These are phyloP conservation scores for Cerastis rubricosa DNA, from an alignment of 2,888 invertebrate species.

Conservation along the genomic window DNA sequence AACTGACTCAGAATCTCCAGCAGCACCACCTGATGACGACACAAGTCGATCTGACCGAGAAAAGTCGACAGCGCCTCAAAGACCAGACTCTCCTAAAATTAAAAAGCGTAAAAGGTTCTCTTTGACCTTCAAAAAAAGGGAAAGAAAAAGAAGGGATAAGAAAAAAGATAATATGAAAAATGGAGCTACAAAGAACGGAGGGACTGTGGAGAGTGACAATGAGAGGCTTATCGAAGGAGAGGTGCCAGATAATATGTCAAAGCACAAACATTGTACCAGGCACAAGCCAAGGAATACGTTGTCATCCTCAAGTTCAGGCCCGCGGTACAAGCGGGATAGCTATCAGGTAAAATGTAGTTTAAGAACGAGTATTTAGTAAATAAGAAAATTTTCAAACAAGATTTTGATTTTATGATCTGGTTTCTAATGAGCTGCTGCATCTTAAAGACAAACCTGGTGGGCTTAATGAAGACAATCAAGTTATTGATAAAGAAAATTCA, in stretches of 20 bases:
- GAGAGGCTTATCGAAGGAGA: slow-evolving; percentile 87
- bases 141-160: slow-evolving; percentile 86
- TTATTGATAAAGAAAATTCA: slow-evolving; percentile 38
- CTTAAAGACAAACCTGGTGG: slow-evolving; percentile 56
- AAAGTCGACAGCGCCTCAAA: slow-evolving; percentile 82
- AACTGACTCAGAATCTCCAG: slow-evolving; percentile 86
- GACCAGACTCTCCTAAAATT: slow-evolving; percentile 86
- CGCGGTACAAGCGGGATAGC: slow-evolving; percentile 90
- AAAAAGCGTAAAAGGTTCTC: slow-evolving; percentile 88
- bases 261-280: slow-evolving; percentile 83
- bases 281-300: slow-evolving; percentile 84
- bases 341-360: slow-evolving; percentile 83
- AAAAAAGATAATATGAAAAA: slow-evolving; percentile 84
- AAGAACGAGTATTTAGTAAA: slow-evolving; percentile 41
- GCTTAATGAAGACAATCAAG: slow-evolving; percentile 38
- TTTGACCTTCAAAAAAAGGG: slow-evolving; percentile 87
- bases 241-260: slow-evolving; percentile 75
- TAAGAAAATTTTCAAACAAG: not conserved
- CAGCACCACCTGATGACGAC: slow-evolving; percentile 85
- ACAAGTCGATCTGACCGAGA: slow-evolving; percentile 88
- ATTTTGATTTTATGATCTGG: slow-evolving; percentile 10
- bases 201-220: slow-evolving; percentile 84
- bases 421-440: slow-evolving; percentile 14
- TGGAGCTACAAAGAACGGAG: slow-evolving; percentile 81
- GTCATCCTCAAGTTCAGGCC: slow-evolving; percentile 87